Base-by-base conservation (phyloP, 2,888 invertebrate genomes). In the Cactoblastis cactorum region DNA sequence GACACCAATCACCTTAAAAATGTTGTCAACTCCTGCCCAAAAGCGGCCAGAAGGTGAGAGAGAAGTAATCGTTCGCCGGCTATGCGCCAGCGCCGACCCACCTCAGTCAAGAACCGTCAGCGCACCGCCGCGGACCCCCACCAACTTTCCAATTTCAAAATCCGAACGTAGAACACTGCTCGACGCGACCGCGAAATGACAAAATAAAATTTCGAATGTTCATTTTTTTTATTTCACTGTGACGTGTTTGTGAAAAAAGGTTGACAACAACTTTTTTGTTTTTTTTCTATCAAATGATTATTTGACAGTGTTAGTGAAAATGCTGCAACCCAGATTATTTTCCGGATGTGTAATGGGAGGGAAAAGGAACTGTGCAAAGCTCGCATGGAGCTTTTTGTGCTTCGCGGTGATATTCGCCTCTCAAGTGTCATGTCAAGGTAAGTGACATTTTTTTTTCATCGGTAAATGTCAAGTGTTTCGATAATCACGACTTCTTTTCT, bases 361-460 rank as follows among this genome's bases (percentile, higher is more conserved):
- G 71, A 63, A 51, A 54, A 65, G 61, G 57, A 61, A 65, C 63
- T 65, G 59, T 72, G 56, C 49, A 45, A 57, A 19, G 41, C 56
- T 55, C 58, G 57, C 57, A 58, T 72, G 69, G 71, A 71, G 71
- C 65, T 65, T 68, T 57, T 57, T 74, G 62, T 59, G 70, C 64
- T 65, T 71, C 56, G 70, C 71, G 55, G 55, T 78, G 17, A 63
- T 68, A 51, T 62, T 76, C 56, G 65, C 72, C 65, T 56, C 74
- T 59, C 59, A 82, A 62, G 74, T 74, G 60, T 69, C 75, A 71
- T 84, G 87, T 87, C 87, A 88, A 88, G 87, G 87, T 88, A 68
- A 81, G 82, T 59, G 41, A 47, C 56, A 57, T 61, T 61, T 63
- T 28, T 63, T 56, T 54, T 33, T n/a, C n/a, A 41, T 18, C 1